Conservation (phyloP, 2,797 vertebrate species). For the Urocyon cinereoargenteus region DNA sequence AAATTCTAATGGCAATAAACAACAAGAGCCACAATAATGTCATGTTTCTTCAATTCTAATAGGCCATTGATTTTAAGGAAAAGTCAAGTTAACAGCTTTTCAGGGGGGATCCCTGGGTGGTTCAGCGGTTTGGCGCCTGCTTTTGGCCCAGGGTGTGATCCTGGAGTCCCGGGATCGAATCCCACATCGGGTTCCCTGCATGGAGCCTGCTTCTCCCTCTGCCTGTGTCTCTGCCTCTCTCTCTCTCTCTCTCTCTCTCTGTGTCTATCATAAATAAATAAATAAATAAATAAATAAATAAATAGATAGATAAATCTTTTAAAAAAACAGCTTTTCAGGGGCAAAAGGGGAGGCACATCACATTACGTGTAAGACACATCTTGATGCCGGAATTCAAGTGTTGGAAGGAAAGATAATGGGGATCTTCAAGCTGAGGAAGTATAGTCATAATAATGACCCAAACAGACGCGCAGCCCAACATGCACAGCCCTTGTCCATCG, state of each 20-base stretch:
- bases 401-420: background rate
- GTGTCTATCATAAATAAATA: too few species aligned
- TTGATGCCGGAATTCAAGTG: background rate
- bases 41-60: background rate
- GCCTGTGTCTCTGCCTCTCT: too few species aligned
- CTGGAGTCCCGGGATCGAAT: too few species aligned
- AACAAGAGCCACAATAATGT: background rate
- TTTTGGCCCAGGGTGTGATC: too few species aligned
- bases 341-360: background rate
- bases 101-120: too few species aligned
- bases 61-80: background rate
- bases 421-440: background rate
- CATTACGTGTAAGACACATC: background rate
- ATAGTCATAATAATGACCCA: background rate
- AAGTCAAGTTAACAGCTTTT: background rate
- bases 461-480: background rate
- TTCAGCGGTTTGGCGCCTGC: too few species aligned
- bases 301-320: too few species aligned
- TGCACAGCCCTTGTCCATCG: fast-evolving
- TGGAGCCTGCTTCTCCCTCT: too few species aligned
- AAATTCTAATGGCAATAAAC: background rate
- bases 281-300: fast-evolving
- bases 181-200: too few species aligned
- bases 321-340: background rate
- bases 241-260: too few species aligned